phyloP scores from a whole-genome alignment of 1,140 invertebrate species.

The Apis laboriosa region DNA sequence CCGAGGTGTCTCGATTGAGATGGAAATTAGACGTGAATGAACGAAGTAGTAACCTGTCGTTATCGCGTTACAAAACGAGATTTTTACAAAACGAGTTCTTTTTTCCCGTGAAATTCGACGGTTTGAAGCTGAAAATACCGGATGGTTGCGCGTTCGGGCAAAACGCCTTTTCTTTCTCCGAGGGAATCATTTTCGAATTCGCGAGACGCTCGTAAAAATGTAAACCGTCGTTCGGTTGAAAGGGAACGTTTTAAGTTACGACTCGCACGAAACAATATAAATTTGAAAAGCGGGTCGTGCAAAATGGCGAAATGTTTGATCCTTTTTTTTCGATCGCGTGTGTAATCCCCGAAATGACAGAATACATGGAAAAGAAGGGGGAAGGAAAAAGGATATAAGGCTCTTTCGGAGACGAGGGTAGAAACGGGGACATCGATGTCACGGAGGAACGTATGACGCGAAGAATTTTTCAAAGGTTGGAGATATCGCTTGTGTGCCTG shows the following conservation, averaged over 20 bases:
- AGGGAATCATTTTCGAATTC: not conserved
- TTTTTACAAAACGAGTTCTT: not conserved
- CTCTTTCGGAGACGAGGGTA: too few species aligned
- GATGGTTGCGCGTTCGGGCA: not conserved
- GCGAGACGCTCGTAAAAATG: not conserved
- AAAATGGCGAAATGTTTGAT: not conserved
- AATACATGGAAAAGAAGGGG: not conserved
- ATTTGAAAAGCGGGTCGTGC: not conserved
- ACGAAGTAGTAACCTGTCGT: not conserved
- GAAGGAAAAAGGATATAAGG: not conserved
- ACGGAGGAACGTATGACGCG: not conserved
- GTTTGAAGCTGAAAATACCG: not conserved
- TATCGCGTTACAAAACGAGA: constrained; percentile 13
- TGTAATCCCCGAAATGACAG: not conserved
- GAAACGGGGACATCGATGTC: constrained; percentile 2
- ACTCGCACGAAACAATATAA: not conserved
- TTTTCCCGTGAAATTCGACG: not conserved
- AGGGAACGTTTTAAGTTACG: not conserved
- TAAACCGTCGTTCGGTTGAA: too few species aligned
- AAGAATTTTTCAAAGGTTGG: constrained; percentile 23
- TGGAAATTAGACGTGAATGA: not conserved
- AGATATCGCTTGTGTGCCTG: constrained; percentile 10
- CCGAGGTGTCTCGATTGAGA: not conserved
- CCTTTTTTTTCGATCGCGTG: not conserved
- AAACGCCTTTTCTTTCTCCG: not conserved